These are phyloP conservation scores for Okamejei kenojei DNA, from an alignment of 2,797 vertebrate genomes.

Conservation along the genomic window DNA sequence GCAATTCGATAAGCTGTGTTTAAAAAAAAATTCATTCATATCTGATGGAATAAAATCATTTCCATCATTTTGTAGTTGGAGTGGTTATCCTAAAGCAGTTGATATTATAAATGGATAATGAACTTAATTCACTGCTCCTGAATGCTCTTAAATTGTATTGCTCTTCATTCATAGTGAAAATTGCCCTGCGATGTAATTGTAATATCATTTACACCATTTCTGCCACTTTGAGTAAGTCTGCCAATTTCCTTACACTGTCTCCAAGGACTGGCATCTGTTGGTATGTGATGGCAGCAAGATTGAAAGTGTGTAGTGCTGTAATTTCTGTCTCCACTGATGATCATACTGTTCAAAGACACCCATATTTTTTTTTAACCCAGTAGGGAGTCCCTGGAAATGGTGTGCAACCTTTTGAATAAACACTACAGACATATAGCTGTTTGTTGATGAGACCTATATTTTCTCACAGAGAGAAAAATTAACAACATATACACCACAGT, in stretches of 20 bases:
- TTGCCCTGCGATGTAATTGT: slow-evolving; percentile 38
- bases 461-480: slow-evolving; percentile 4
- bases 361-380: slow-evolving; percentile 10
- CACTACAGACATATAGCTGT: not conserved
- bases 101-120: slow-evolving; percentile 34
- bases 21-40: not conserved
- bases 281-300: slow-evolving; percentile 29
- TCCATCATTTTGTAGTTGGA: slow-evolving; percentile 7
- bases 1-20: not conserved
- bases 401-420: not conserved
- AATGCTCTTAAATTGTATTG: slow-evolving; percentile 22
- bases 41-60: not conserved
- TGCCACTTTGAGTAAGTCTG: slow-evolving; percentile 34
- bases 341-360: slow-evolving; percentile 20
- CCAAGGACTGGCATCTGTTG: slow-evolving; percentile 31
- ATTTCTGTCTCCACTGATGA: slow-evolving; percentile 25
- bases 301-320: slow-evolving; percentile 11
- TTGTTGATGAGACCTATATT: slow-evolving; percentile 12
- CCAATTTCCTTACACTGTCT: slow-evolving; percentile 35
- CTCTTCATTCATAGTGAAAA: slow-evolving; percentile 36
- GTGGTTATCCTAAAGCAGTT: slow-evolving; percentile 9
- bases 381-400: slow-evolving; percentile 14
- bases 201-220: slow-evolving; percentile 38
- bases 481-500: not conserved
- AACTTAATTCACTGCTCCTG: not conserved